These are phyloP conservation scores for Camponotus pennsylvanicus DNA, from an alignment of 1,140 invertebrate species.

Conservation along the genomic window DNA sequence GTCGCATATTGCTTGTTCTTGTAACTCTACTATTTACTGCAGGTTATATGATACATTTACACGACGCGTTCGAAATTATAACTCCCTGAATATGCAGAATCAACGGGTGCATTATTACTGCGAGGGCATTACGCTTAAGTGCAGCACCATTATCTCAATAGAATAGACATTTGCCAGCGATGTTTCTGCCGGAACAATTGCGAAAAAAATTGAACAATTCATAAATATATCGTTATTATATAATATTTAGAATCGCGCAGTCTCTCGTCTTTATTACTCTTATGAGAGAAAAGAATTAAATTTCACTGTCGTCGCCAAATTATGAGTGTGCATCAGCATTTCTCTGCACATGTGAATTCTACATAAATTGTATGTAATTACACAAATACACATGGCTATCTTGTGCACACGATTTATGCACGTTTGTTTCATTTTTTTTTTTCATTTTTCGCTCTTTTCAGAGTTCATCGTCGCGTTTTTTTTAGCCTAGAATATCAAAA, in stretches of 20 bases:
- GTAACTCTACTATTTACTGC: constrained; percentile 53
- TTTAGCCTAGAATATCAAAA: constrained; percentile 8
- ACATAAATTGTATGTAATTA: no score
- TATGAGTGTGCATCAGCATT: not conserved
- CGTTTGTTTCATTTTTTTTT: constrained; percentile 59
- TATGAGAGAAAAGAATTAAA: not conserved
- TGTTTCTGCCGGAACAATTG: not conserved
- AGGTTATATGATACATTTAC: constrained; percentile 35
- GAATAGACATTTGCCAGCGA: not conserved
- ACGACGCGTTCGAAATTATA: constrained; percentile 15
- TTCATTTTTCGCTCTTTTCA: not conserved
- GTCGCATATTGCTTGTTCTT: constrained; percentile 53
- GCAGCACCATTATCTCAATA: not conserved
- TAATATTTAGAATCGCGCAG: no score
- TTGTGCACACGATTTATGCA: not conserved
- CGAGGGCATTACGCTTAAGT: constrained; percentile 5
- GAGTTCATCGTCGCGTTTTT: constrained; percentile 40
- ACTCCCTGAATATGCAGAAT: constrained; percentile 15
- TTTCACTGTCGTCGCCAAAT: not conserved
- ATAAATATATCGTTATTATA: not conserved
- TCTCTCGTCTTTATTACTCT: not conserved
- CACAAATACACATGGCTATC: no score
- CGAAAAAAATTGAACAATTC: not conserved
- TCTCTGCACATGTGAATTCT: not conserved
- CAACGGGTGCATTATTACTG: constrained; percentile 4